Conservation (phyloP, 2,797 vertebrate genomes). For the Fistularia tabacaria region DNA sequence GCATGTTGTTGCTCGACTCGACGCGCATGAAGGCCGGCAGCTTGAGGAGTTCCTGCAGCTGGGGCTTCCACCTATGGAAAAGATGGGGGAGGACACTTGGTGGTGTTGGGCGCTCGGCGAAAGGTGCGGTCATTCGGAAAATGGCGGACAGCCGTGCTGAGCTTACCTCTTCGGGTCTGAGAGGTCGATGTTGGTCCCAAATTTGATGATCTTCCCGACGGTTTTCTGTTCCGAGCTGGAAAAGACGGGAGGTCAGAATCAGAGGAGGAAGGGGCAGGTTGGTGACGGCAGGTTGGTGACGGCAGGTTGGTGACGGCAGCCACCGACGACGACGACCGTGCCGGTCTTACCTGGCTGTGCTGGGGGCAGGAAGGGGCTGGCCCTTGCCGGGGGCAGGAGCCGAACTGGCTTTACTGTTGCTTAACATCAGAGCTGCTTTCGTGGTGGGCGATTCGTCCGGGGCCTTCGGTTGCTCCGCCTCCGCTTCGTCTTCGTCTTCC, state of each 20-base stretch:
- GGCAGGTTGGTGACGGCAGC: not conserved
- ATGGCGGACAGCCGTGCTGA: not conserved
- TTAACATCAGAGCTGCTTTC: slow-evolving; percentile 38
- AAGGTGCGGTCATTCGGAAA: too few species aligned
- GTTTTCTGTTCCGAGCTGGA: slow-evolving; percentile 82
- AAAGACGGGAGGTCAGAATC: slow-evolving; percentile 4
- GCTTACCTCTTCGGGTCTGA: slow-evolving; percentile 90
- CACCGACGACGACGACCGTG: too few species aligned
- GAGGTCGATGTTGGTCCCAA: slow-evolving; percentile 93
- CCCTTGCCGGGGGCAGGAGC: slow-evolving; percentile 25
- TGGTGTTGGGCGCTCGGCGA: not conserved
- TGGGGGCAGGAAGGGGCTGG: slow-evolving; percentile 3
- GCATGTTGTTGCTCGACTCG: slow-evolving; percentile 96
- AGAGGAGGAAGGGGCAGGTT: not conserved
- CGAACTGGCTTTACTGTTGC: slow-evolving; percentile 36
- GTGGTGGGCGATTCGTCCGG: slow-evolving; percentile 58
- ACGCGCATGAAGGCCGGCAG: slow-evolving; percentile 97
- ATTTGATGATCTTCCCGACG: slow-evolving; percentile 86
- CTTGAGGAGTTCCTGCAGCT: slow-evolving; percentile 97
- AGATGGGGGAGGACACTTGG: not conserved
- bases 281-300: not conserved
- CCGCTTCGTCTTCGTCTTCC: slow-evolving; percentile 74
- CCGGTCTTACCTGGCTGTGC: slow-evolving; percentile 40
- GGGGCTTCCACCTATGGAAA: slow-evolving; percentile 89
- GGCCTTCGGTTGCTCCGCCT: slow-evolving; percentile 64